Percentiles rank a stretch among this genome's conserved stretches.
Conservation (phyloP, 2,888 invertebrate genomes). For the Drosophila atripex region DNA sequence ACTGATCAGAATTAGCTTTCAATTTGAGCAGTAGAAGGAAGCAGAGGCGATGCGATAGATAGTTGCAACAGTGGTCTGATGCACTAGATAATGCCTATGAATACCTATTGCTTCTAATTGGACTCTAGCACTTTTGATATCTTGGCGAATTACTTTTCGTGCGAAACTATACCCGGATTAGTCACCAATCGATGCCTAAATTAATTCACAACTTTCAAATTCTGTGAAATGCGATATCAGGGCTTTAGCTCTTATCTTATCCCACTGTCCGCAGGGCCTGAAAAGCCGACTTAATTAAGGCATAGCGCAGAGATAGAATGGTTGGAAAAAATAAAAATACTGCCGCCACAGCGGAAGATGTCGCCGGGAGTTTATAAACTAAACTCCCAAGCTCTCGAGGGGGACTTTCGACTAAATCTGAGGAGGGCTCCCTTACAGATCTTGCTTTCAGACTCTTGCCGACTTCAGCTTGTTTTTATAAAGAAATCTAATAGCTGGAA, state of each 20-base stretch:
- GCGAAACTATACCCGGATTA: background rate
- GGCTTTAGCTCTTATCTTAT: conserved; percentile 4
- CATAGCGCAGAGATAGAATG: conserved; percentile 38
- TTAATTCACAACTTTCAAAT: conserved; percentile 4
- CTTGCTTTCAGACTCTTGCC: conserved; percentile 21
- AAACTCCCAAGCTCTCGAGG: conserved; percentile 24
- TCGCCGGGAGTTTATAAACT: conserved; percentile 42
- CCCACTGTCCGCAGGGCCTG: conserved; percentile 20
- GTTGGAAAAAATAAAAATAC: conserved; percentile 27
- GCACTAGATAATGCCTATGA: too few relatives aligned
- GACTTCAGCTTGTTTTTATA: conserved; percentile 33
- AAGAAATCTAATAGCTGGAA: conserved; percentile 53
- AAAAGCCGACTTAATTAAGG: conserved; percentile 52
- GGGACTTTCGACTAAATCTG: conserved; percentile 10
- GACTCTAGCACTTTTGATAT: background rate
- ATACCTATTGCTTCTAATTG: too few relatives aligned
- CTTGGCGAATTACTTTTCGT: background rate
- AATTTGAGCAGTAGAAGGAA: conserved; percentile 39
- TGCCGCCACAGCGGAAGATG: conserved; percentile 37
- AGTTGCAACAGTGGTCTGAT: conserved; percentile 9
- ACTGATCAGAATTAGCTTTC: conserved; percentile 56
- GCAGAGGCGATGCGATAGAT: conserved; percentile 11
- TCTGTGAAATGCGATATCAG: background rate
- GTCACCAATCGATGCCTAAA: background rate
- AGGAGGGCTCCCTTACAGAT: conserved; percentile 9